Base-by-base conservation (phyloP, 2,888 invertebrate species). In the Acronicta alni region DNA sequence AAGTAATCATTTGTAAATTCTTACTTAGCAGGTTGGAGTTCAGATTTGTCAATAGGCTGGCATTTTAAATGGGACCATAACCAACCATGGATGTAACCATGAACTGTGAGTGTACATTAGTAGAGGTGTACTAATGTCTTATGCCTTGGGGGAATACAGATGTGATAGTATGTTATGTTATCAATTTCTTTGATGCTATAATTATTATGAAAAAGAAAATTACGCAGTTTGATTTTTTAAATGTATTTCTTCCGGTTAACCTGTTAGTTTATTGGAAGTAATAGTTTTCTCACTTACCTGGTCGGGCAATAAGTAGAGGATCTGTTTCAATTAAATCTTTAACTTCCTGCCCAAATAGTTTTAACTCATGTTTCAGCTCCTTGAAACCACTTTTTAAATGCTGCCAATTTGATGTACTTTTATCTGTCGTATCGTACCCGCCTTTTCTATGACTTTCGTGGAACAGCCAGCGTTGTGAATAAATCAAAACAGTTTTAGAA, bases 261-360 rank as follows among this genome's bases (percentile, higher is more conserved):
- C 30, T 30, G 30, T 30, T 8, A 2, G 12, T 30, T 30, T 30
- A 3, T 35, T 32, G 9, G 1, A 26, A 26, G 14, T 14, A 17
- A 32, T 12, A n/a, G 9, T 3, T 12, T 14, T 37, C 30, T 3
- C 32, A 59, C 79, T 81, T 83, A 92, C 96, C 96, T 78, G 95
- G 94, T 77, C 94, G 85, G 26, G 93, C 86, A 67, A 93, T 75
- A 89, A 96, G 64, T 12, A 95, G 79, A 0, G 96, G 96, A 89
- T 97, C 97, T 41, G 92, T 91, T 75, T 94, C 93, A 12, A 96
- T 83, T 54, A 94, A 90, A 57, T 97, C 96, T 72, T 95, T 96
- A 1, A 96, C 82, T 94, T 98, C 98, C 67, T 96, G 84, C 35
- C 91, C 91, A 91, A 96, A 96, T 32, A 97, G 74, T 42, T 92